Evolutionary conservation across 30 jellyfish, hydroid and myxozoan genomes (phyloP).

Genomic region (Aurelia aurita): DNA sequence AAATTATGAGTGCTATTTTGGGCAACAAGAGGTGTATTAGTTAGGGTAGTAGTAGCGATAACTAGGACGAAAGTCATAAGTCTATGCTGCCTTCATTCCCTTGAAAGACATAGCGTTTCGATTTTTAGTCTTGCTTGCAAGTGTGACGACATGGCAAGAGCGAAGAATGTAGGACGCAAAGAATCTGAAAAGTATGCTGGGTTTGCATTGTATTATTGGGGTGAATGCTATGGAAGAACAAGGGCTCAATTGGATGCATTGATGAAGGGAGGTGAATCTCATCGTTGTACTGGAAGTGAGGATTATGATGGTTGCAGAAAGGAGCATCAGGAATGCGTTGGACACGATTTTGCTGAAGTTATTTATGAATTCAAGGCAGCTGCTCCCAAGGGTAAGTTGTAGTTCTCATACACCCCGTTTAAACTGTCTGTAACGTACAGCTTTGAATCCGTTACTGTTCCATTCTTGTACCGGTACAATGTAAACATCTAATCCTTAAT

Average conservation of each 20-base stretch:
- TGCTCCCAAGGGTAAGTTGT: not conserved
- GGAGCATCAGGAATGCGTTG: constrained; percentile 20
- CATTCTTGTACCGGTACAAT: too few relatives aligned
- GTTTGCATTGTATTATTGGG: constrained; percentile 20
- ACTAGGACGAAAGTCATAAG: too few relatives aligned
- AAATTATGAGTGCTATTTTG: too few relatives aligned
- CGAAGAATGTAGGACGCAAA: not conserved
- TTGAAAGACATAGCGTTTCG: too few relatives aligned
- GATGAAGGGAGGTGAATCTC: not conserved
- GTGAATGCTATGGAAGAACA: constrained; percentile 27
- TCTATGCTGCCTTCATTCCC: too few relatives aligned
- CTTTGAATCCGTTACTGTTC: too few relatives aligned
- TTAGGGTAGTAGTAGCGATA: too few relatives aligned
- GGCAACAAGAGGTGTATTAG: too few relatives aligned
- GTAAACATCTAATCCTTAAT: too few relatives aligned
- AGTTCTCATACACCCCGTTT: too few relatives aligned
- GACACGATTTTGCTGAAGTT: constrained; percentile 13
- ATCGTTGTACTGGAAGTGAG: constrained; percentile 11
- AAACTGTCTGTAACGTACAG: too few relatives aligned
- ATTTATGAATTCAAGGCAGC: not conserved
- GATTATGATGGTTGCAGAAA: not conserved
- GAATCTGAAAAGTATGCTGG: not conserved
- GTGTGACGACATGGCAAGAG: not conserved
- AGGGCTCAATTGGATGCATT: not conserved
- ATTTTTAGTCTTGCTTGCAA: constrained; percentile 7